Evolutionary conservation across 2,797 vertebrate genomes (phyloP), one percentile per base, ranked within the genome.

Genomic region (Synaphobranchus kaupii): DNA sequence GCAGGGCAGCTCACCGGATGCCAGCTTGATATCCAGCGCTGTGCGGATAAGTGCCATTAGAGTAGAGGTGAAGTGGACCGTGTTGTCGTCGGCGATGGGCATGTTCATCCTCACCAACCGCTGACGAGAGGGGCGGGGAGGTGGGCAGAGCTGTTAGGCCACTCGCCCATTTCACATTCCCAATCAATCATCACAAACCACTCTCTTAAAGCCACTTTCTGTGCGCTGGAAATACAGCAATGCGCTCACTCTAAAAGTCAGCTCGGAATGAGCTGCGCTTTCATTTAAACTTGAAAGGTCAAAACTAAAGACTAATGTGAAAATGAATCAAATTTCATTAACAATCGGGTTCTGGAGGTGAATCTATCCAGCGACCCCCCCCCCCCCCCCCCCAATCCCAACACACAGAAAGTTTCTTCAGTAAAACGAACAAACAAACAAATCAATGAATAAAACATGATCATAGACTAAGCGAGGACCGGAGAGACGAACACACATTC

Each of bases 91-190:
- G 0, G 97, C 98, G 86, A 99, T 99, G 0, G 99, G 99, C 99
- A 99, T 99, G 94, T 99, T 99, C 99, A 99, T 99, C 93, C 94
- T 95, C 87, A 99, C 98, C 94, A 99, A 90, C 52, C 98, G 98
- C 99, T 99, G 94, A 66, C 56, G 88, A 89, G 90, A 86, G 90
- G 82, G 93, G 78, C 10, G 50, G 85, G 31, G 73, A 50, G 22
- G 22, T 4, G 66, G 80, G 50, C 22, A n/a, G n/a, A 58, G 47
- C 76, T 10, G 76, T 80, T 80, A 80, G 76, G 48, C 76, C 76
- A 80, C 76, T 48, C 39, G 4, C 60, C 76, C 44, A 20, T 25
- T 15, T 76, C 12, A 47, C 22, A 13, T 25, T 50, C 82, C 13
- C 25, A 83, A 76, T 81, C 50, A 28, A 50, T 83, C 76, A 82